Evolutionary conservation across 2,113 vertebrate species (phyloP).

Genomic region (Oryzias celebensis): DNA sequence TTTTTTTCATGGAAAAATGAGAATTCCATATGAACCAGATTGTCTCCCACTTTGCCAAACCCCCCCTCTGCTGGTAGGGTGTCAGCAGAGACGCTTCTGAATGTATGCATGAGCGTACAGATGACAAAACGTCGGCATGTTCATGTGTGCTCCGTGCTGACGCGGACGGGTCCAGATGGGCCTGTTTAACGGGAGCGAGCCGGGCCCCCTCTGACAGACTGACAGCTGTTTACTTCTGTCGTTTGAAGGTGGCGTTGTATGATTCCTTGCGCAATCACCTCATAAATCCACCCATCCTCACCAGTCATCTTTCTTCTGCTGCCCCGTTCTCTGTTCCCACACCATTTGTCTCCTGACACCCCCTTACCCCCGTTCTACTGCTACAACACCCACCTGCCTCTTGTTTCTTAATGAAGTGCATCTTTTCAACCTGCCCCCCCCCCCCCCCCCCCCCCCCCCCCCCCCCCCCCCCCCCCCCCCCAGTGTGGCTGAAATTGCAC

Average conservation of each 20-base stretch:
- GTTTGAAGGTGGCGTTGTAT: constrained; percentile 45
- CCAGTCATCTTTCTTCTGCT: constrained; percentile 4
- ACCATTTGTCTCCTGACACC: constrained; percentile 10
- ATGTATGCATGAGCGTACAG: constrained; percentile 7
- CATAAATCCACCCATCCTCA: constrained; percentile 25
- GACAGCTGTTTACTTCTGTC: constrained; percentile 34
- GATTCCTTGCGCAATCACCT: constrained; percentile 43
- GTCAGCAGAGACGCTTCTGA: constrained; percentile 29
- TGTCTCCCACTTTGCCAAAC: constrained; percentile 28
- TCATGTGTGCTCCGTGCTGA: constrained; percentile 19
- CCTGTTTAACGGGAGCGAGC: constrained; percentile 28
- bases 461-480: constrained; percentile 28
- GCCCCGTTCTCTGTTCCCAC: neutral
- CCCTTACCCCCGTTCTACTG: neutral
- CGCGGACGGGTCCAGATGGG: constrained; percentile 31
- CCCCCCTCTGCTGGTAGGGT: constrained; percentile 45
- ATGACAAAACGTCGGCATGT: constrained; percentile 11
- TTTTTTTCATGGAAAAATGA: constrained; percentile 38
- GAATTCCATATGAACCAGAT: constrained; percentile 24
- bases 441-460: constrained; percentile 6
- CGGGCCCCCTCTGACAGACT: constrained; percentile 20
- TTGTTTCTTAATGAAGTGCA: constrained; percentile 48
- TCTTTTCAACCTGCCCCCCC: constrained; percentile 40
- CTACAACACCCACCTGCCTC: constrained; percentile 20
- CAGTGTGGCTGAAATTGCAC: constrained; percentile 35